phyloP scores from a whole-genome alignment of 2,797 vertebrate genomes.

The Poecilia gillii region DNA sequence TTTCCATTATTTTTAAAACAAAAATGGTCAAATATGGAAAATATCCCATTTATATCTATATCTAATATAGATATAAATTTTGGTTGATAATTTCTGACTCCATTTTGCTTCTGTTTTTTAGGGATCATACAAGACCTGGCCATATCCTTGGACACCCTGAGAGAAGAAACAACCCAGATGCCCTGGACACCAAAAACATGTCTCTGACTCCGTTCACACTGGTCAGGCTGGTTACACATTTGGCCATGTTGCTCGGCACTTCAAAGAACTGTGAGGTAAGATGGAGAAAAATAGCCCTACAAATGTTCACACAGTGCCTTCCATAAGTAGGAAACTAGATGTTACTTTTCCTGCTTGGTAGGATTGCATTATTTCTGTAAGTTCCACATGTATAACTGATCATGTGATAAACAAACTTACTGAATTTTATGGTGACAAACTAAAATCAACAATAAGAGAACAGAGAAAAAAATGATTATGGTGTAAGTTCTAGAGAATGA shows the following conservation, averaged over 20 bases:
- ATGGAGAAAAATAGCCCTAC: neutral
- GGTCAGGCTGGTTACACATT: slow-evolving; percentile 83
- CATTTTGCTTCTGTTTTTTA: slow-evolving; percentile 31
- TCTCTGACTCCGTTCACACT: slow-evolving; percentile 77
- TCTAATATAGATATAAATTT: neutral
- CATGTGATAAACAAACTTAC: neutral
- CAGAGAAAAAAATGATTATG: neutral
- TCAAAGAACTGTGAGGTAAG: slow-evolving; percentile 69
- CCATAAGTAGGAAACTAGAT: neutral
- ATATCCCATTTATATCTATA: no score
- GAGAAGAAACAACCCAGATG: slow-evolving; percentile 41
- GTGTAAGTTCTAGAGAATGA: neutral
- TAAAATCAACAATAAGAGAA: neutral
- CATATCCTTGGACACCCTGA: slow-evolving; percentile 81
- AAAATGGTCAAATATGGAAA: no score
- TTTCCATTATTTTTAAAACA: no score
- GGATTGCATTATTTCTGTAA: neutral
- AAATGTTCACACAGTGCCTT: neutral
- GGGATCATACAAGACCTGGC: slow-evolving; percentile 84
- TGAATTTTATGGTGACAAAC: neutral
- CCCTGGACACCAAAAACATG: slow-evolving; percentile 79
- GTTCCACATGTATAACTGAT: neutral
- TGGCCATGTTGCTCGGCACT: slow-evolving; percentile 85
- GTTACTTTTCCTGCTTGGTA: neutral
- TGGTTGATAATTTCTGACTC: neutral